Evolutionary conservation across 2,113 vertebrate genomes (phyloP).

Genomic region (Forbesichthys agassizii): DNA sequence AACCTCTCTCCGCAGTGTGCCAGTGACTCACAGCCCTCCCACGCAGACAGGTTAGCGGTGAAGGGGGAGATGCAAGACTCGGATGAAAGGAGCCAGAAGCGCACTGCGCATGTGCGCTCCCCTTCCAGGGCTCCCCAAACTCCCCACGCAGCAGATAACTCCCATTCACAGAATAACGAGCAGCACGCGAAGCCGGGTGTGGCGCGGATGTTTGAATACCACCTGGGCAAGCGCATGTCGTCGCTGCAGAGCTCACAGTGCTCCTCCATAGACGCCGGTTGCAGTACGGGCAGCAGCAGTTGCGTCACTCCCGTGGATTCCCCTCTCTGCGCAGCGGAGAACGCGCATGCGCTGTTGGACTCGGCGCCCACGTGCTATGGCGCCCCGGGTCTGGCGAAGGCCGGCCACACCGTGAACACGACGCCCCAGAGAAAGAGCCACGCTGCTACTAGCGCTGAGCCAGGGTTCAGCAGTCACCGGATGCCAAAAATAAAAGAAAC

Average conservation of each 20-base stretch:
- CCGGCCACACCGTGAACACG: constrained; percentile 83
- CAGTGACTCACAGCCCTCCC: constrained; percentile 79
- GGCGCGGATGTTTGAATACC: constrained; percentile 86
- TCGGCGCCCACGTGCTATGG: constrained; percentile 81
- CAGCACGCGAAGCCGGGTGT: constrained; percentile 82
- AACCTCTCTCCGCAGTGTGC: constrained; percentile 77
- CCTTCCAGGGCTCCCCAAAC: constrained; percentile 85
- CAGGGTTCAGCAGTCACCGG: constrained; percentile 86
- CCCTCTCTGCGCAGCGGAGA: constrained; percentile 86
- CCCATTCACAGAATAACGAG: constrained; percentile 70
- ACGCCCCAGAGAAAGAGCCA: constrained; percentile 87
- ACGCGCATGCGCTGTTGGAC: constrained; percentile 84
- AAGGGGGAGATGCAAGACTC: constrained; percentile 78
- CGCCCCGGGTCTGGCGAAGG: constrained; percentile 81
- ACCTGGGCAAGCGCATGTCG: constrained; percentile 92
- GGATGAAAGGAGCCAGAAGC: constrained; percentile 71
- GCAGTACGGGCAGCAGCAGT: constrained; percentile 90
- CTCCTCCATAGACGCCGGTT: constrained; percentile 94
- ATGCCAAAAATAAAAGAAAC: constrained; percentile 98
- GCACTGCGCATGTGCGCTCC: constrained; percentile 74
- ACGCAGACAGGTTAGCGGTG: constrained; percentile 75
- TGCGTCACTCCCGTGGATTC: constrained; percentile 91
- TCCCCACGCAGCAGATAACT: constrained; percentile 72
- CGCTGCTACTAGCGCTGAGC: constrained; percentile 85
- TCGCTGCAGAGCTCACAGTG: constrained; percentile 94